Conservation (phyloP, 2,797 vertebrate species). For the Sebastes steindachneri region DNA sequence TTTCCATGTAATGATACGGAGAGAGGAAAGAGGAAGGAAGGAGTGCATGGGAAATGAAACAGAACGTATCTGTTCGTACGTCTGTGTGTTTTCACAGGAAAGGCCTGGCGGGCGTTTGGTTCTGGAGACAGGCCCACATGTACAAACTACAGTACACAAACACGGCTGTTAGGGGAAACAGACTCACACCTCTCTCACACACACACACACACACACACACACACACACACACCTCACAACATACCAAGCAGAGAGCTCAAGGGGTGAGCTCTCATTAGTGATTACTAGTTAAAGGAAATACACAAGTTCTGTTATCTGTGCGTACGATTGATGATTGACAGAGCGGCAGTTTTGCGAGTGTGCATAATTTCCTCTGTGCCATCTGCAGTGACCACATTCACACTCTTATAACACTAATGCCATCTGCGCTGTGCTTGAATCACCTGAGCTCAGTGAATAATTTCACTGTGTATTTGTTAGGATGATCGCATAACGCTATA, state of each 20-base stretch:
- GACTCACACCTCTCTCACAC: neutral
- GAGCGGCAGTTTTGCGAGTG: constrained; percentile 7
- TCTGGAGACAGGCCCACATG: constrained; percentile 56
- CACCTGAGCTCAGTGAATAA: constrained; percentile 51
- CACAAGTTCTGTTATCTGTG: neutral
- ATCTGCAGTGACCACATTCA: constrained; percentile 61
- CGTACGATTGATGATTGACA: constrained; percentile 57
- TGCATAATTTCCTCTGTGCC: constrained; percentile 36
- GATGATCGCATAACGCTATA: neutral
- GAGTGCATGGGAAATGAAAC: constrained; percentile 63
- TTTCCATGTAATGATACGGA: constrained; percentile 63
- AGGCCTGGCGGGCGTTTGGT: constrained; percentile 61
- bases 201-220: neutral
- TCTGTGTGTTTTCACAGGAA: constrained; percentile 64
- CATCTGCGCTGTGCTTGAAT: constrained; percentile 57
- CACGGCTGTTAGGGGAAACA: constrained; percentile 49
- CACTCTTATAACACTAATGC: constrained; percentile 22
- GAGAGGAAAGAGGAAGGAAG: constrained; percentile 69
- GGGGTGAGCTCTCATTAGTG: neutral
- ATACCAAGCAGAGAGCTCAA: neutral
- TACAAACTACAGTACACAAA: constrained; percentile 52
- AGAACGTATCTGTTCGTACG: constrained; percentile 26
- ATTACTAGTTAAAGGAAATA: constrained; percentile 26
- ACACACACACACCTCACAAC: constrained; percentile 20
- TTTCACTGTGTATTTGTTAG: constrained; percentile 2